phyloP scores from a whole-genome alignment of 1,140 invertebrate species.

The Anastatus disparis region DNA sequence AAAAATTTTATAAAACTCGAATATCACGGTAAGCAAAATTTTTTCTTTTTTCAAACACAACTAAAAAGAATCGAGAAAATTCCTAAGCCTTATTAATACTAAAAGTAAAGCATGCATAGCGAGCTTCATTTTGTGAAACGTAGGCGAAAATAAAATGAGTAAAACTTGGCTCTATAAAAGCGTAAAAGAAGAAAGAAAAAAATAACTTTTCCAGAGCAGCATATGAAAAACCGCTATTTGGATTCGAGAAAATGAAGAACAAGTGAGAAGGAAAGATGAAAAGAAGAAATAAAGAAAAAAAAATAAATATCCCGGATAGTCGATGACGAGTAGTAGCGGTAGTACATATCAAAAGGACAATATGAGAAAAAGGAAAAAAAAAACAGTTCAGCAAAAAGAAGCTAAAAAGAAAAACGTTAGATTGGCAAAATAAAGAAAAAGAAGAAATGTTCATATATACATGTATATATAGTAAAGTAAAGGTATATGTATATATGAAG shows the following conservation, averaged over 20 bases:
- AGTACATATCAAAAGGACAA: slow-evolving; percentile 35
- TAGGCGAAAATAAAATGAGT: slow-evolving; percentile 29
- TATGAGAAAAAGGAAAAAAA: slow-evolving; percentile 36
- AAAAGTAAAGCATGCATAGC: slow-evolving; percentile 20
- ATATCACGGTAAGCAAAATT: too few relatives aligned
- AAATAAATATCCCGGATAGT: slow-evolving; percentile 33
- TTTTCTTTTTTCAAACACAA: too few relatives aligned
- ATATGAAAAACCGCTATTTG: slow-evolving; percentile 11
- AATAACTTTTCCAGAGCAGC: slow-evolving; percentile 9
- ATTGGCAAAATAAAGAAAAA: neutral
- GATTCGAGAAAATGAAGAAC: neutral
- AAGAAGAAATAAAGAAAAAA: slow-evolving; percentile 36
- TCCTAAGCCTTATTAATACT: slow-evolving; percentile 35
- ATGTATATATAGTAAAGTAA: too few relatives aligned
- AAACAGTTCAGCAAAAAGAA: neutral
- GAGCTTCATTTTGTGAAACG: slow-evolving; percentile 25
- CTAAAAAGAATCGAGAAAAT: slow-evolving; percentile 6
- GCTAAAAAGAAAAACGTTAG: slow-evolving; percentile 8
- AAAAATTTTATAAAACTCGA: too few relatives aligned
- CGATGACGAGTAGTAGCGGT: slow-evolving; percentile 32
- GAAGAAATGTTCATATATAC: too few relatives aligned
- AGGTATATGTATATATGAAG: slow-evolving; percentile 23
- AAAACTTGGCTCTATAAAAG: neutral
- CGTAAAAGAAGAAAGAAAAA: too few relatives aligned
- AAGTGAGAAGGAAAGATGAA: slow-evolving; percentile 3